A percentile compares a stretch with the other conserved stretches of the same genome.
Conservation (phyloP, 1,140 invertebrate species). For the Ladona fulva region DNA sequence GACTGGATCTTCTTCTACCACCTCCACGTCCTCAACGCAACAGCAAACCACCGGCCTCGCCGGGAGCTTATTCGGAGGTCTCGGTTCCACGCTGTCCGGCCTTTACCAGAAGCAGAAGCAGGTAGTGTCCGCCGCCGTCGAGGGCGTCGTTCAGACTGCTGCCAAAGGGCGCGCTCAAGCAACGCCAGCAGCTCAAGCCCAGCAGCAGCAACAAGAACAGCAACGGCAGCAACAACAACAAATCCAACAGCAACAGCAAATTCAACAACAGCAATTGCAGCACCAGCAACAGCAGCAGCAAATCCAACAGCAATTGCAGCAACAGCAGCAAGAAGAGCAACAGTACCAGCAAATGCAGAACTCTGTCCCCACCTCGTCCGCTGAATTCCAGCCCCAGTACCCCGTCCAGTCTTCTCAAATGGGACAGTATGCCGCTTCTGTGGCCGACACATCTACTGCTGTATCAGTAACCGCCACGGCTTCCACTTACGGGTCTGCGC, state of each 20-base stretch:
- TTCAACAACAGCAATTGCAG: conserved; percentile 16
- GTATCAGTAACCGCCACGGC: conserved; percentile 12
- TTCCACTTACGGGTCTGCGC: conserved; percentile 13
- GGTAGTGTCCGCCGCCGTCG: conserved; percentile 4
- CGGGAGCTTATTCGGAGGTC: neutral
- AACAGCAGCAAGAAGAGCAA: no score
- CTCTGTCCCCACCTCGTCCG: neutral
- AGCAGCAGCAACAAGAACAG: no score
- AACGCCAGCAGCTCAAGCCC: no score
- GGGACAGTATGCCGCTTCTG: neutral
- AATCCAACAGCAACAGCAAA: conserved; percentile 17
- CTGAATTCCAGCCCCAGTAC: neutral
- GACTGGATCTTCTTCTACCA: neutral
- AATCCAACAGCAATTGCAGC: conserved; percentile 16
- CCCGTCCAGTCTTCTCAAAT: neutral
- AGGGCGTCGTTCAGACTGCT: conserved; percentile 26
- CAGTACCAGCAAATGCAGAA: no score
- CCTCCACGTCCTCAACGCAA: neutral
- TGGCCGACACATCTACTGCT: neutral
- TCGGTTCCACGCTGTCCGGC: neutral
- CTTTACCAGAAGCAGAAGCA: neutral
- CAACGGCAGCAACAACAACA: conserved; percentile 30
- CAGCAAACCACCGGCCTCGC: neutral
- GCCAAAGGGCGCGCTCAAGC: conserved; percentile 35
- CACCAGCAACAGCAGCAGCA: no score